Evolutionary conservation across 2,888 invertebrate species (phyloP).

Genomic region (Xylocampa areola): DNA sequence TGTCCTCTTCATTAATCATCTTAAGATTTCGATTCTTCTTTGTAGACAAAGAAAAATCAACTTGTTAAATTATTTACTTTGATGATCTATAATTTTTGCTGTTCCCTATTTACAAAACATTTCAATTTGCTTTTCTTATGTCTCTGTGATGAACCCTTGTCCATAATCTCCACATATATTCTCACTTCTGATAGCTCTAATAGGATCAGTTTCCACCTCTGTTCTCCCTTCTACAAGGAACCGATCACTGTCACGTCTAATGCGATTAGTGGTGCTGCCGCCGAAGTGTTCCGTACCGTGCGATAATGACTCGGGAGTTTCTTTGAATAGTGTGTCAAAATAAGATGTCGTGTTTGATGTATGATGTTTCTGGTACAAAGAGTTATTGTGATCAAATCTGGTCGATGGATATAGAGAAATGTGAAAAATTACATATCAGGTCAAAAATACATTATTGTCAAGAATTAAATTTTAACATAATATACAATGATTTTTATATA

Average conservation of each 20-base stretch:
- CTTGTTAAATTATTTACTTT: too few species aligned
- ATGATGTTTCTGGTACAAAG: conserved; percentile 18
- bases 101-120: too few species aligned
- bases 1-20: too few species aligned
- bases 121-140: background rate
- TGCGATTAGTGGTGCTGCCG: conserved; percentile 67
- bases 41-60: too few species aligned
- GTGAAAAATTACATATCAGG: too few species aligned
- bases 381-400: conserved; percentile 2
- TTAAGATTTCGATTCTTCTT: too few species aligned
- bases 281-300: conserved; percentile 56
- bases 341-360: conserved; percentile 46
- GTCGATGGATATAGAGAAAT: too few species aligned
- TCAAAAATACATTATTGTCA: too few species aligned
- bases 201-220: conserved; percentile 37
- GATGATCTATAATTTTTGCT: too few species aligned
- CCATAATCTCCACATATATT: conserved; percentile 10
- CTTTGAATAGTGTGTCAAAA: conserved; percentile 49
- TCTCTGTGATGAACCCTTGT: conserved; percentile 1
- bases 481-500: too few species aligned
- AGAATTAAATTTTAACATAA: too few species aligned
- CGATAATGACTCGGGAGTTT: conserved; percentile 60
- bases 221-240: conserved; percentile 64
- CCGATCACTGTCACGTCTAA: conserved; percentile 76
- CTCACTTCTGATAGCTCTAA: conserved; percentile 25